phyloP scores from a whole-genome alignment of 2,888 invertebrate species.

The Leucophenga montana region DNA sequence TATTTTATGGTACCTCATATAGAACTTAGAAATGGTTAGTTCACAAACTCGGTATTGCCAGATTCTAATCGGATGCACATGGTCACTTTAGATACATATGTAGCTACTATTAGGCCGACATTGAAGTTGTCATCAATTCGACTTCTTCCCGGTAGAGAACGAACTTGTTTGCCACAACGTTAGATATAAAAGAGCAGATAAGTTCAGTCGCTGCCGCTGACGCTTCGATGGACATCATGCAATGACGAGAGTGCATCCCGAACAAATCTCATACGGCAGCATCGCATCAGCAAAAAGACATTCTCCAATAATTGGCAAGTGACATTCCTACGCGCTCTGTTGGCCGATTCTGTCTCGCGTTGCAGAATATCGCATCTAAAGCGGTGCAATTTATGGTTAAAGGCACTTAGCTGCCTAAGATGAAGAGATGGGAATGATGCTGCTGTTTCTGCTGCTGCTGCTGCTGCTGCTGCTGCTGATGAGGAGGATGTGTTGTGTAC shows the following conservation, averaged over 20 bases:
- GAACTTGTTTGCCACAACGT: slow-evolving; percentile 3
- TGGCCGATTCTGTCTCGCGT: slow-evolving; percentile 49
- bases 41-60: not conserved
- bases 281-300: slow-evolving; percentile 65
- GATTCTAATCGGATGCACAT: not conserved
- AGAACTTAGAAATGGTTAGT: too few relatives aligned
- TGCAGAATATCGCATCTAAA: slow-evolving; percentile 32
- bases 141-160: not conserved
- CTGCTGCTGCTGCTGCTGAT: too few relatives aligned
- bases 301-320: slow-evolving; percentile 65
- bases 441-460: not conserved
- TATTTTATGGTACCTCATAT: too few relatives aligned
- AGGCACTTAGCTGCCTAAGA: slow-evolving; percentile 2
- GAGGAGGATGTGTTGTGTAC: too few relatives aligned
- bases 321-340: slow-evolving; percentile 65
- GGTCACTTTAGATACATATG: too few relatives aligned
- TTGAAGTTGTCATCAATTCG: not conserved
- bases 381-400: slow-evolving; percentile 2
- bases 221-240: too few relatives aligned
- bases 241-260: not conserved
- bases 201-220: not conserved
- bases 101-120: too few relatives aligned
- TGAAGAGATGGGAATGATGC: not conserved
- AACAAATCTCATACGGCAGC: slow-evolving; percentile 36
- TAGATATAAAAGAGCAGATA: not conserved